These are phyloP conservation scores for Alca torda DNA, from an alignment of 2,797 vertebrate species.

Conservation along the genomic window DNA sequence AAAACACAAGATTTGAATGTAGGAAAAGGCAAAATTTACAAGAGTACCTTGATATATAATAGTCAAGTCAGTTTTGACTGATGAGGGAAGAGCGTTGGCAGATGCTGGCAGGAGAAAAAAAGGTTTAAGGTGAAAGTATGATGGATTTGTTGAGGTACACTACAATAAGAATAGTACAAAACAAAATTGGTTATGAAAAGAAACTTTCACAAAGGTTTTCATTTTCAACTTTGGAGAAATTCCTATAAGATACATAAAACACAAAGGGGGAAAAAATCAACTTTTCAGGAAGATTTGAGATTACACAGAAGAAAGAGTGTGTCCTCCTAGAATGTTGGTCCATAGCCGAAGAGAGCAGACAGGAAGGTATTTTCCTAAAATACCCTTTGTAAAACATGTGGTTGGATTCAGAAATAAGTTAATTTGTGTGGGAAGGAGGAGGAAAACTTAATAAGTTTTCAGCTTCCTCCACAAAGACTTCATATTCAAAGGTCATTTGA, in stretches of 20 bases:
- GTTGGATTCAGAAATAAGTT: not conserved
- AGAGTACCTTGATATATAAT: not conserved
- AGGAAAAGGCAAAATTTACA: not conserved
- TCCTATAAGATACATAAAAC: not conserved
- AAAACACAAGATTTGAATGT: not conserved
- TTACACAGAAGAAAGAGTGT: not conserved
- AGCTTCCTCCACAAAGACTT: not conserved
- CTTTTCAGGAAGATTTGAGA: not conserved
- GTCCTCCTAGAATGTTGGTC: not conserved
- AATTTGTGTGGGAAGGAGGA: not conserved
- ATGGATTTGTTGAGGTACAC: not conserved
- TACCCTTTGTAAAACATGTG: not conserved
- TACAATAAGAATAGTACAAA: not conserved
- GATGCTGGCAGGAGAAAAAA: not conserved
- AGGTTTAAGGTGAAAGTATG: not conserved
- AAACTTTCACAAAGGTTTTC: not conserved
- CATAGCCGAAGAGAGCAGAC: not conserved
- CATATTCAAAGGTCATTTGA: constrained; percentile 8
- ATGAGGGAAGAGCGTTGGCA: not conserved
- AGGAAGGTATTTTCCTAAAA: not conserved
- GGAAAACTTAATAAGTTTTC: not conserved
- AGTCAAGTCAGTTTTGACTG: not conserved
- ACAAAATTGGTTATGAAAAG: not conserved
- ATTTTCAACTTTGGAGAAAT: not conserved
- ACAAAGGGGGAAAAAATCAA: accelerated